Base-by-base conservation (phyloP, 2,113 vertebrate species). In the Lutjanus erythropterus region DNA sequence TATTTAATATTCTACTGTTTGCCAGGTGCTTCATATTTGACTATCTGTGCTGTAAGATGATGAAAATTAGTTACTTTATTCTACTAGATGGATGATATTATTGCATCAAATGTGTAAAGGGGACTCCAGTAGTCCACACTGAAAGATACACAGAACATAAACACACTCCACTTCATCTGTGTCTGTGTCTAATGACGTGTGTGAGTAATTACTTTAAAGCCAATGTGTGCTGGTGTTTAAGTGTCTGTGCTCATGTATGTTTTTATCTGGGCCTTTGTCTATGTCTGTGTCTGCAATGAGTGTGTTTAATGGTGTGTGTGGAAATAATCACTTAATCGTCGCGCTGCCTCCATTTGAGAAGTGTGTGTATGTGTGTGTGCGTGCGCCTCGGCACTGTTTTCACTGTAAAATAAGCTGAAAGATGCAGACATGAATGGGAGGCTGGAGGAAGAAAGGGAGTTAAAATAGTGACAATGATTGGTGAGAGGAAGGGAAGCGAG, bases 301-400 rank as follows among this genome's bases (percentile, higher is more conserved):
- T 85, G 85, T 91, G 93, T 93, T 94, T 93, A 94, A 93, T 92
- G 92, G 92, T 89, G 91, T 93, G 93, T 94, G 89, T 84, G 84
- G 84, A 91, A 92, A 93, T 94, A 91, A 93, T 94, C 90, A 90
- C 90, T 92, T 93, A 92, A 93, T 92, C 85, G 84, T 80, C 21
- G 25, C 52, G 58, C 89, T 86, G 80, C 73, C 81, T 90, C 87
- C 81, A 87, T 91, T 91, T 90, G 87, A 83, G 79, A 65, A 23
- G 80, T 67, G 75, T 76, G 74, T 76, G 85, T 71, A 9, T 76
- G 78, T 81, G 80, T 85, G 37, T 78, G 65, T 71, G 53, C 71
- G 41, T 73, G 52, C 69, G 29, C 69, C 15, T 86, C 29, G 29
- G 64, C 67, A 52, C 52, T 68, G 71, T 71, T 87, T 85, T 89